phyloP scores from a whole-genome alignment of 2,888 invertebrate genomes.

The Cheilosia scutellata region DNA sequence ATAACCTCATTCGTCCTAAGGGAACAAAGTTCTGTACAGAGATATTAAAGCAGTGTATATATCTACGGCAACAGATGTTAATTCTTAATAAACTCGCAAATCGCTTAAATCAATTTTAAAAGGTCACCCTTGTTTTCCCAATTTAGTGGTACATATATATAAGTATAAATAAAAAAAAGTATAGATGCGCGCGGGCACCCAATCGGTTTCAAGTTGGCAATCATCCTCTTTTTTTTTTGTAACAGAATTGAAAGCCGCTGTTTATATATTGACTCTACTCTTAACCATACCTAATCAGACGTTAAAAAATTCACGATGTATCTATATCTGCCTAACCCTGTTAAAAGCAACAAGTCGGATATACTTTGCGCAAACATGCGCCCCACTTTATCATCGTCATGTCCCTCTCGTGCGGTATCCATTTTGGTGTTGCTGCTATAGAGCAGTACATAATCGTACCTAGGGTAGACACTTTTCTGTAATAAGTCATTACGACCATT shows the following conservation, averaged over 20 bases:
- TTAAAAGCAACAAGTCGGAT: slow-evolving; percentile 47
- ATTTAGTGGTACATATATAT: neutral
- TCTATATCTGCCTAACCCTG: slow-evolving; percentile 10
- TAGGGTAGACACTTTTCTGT: slow-evolving; percentile 29
- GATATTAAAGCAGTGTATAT: neutral
- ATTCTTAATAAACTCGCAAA: neutral
- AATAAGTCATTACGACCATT: slow-evolving; percentile 46
- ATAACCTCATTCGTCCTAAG: neutral
- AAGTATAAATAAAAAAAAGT: neutral
- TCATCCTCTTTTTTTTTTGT: neutral
- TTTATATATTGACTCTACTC: slow-evolving; percentile 10
- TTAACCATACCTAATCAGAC: slow-evolving; percentile 18
- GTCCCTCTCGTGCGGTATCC: slow-evolving; percentile 10
- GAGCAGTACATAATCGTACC: slow-evolving; percentile 15
- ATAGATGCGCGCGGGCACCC: neutral
- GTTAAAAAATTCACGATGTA: slow-evolving; percentile 12
- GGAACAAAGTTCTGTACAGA: neutral
- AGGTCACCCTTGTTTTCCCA: slow-evolving; percentile 3
- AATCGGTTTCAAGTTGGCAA: neutral
- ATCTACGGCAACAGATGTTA: neutral
- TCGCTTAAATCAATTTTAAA: neutral
- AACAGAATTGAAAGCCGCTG: slow-evolving; percentile 1
- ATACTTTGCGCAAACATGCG: slow-evolving; percentile 32
- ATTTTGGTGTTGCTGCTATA: slow-evolving; percentile 7
- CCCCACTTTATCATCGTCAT: slow-evolving; percentile 4